Evolutionary conservation across 2,888 invertebrate genomes (phyloP).

Genomic region (Diogma glabrata): DNA sequence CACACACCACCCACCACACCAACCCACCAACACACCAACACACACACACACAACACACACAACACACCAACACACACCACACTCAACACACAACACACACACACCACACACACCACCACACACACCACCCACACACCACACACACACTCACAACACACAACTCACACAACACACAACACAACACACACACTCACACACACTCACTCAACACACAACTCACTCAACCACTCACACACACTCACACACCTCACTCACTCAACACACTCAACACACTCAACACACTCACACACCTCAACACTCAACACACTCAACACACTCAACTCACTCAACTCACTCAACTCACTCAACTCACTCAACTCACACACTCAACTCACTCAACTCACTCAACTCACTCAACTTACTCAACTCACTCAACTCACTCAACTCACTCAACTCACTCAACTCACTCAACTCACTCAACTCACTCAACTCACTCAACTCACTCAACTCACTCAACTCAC

Average conservation of each 20-base stretch:
- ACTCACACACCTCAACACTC: constrained; percentile 3
- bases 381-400: constrained; percentile 15
- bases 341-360: constrained; percentile 19
- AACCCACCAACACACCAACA: constrained; percentile 12
- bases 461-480: constrained; percentile 18
- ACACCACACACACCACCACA: constrained; percentile 23
- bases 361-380: constrained; percentile 12
- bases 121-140: constrained; percentile 12
- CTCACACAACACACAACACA: constrained; percentile 17
- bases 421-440: constrained; percentile 17
- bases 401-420: constrained; percentile 19
- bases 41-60: constrained; percentile 18
- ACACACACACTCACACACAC: constrained; percentile 18
- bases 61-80: constrained; percentile 12
- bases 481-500: constrained; percentile 4
- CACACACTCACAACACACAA: constrained; percentile 20
- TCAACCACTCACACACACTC: constrained; percentile 10
- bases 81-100: constrained; percentile 20
- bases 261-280: constrained; percentile 11
- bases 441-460: constrained; percentile 17
- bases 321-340: constrained; percentile 17
- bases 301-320: background rate
- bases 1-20: constrained; percentile 13
- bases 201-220: constrained; percentile 18
- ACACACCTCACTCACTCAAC: constrained; percentile 21